A percentile compares a stretch with the other conserved stretches of the same genome.
These are phyloP conservation scores for Ips typographus DNA, from an alignment of 1,140 invertebrate genomes.

Conservation along the genomic window DNA sequence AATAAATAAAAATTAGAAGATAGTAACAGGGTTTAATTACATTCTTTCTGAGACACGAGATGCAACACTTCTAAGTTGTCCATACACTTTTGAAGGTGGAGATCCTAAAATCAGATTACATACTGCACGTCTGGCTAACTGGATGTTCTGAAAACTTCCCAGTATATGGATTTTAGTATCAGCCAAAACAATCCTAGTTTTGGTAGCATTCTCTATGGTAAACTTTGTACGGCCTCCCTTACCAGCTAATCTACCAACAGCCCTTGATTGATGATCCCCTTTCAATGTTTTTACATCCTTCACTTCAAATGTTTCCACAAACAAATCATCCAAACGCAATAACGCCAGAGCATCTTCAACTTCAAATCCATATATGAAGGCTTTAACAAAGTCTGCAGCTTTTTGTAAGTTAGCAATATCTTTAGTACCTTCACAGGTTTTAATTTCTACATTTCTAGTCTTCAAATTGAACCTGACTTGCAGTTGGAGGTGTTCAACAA, in stretches of 20 bases:
- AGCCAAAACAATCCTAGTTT: conserved; percentile 96
- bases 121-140: conserved; percentile 91
- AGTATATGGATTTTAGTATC: conserved; percentile 97
- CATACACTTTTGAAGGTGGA: conserved; percentile 95
- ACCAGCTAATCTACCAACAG: conserved; percentile 94
- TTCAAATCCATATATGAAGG: conserved; percentile 96
- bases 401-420: conserved; percentile 94
- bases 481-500: conserved; percentile 93
- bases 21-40: conserved; percentile 53
- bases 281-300: conserved; percentile 95
- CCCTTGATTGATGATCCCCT: conserved; percentile 93
- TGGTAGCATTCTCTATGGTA: conserved; percentile 99
- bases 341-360: conserved; percentile 96
- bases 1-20: background rate
- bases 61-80: conserved; percentile 84
- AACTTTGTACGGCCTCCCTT: conserved; percentile 97
- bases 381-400: conserved; percentile 96
- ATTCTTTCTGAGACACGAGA: conserved; percentile 79
- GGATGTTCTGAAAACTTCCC: conserved; percentile 97
- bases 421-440: conserved; percentile 72
- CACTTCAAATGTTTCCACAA: conserved; percentile 96
- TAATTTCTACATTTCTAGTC: conserved; percentile 86
- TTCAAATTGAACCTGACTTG: conserved; percentile 95
- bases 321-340: conserved; percentile 94
- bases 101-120: conserved; percentile 97